Evolutionary conservation across 2,888 invertebrate species (phyloP).

Genomic region (Parnassius apollo): DNA sequence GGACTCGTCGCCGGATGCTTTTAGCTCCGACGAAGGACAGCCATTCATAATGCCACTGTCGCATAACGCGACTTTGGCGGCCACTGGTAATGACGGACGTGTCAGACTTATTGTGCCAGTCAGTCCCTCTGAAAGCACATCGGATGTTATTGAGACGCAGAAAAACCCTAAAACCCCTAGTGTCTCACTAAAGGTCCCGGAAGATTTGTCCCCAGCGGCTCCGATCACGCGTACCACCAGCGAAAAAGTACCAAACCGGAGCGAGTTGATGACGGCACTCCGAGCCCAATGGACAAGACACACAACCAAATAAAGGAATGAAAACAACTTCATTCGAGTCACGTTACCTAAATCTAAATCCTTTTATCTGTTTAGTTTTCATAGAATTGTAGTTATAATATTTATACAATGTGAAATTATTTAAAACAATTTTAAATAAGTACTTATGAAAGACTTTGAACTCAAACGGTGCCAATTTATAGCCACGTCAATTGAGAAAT

Average conservation of each 20-base stretch:
- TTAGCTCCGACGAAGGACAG: slow-evolving; percentile 65
- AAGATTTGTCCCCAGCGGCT: slow-evolving; percentile 78
- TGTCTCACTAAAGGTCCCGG: slow-evolving; percentile 77
- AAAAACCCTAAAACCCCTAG: slow-evolving; percentile 47
- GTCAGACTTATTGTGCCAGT: slow-evolving; percentile 84
- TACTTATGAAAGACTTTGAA: slow-evolving; percentile 6
- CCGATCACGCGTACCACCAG: slow-evolving; percentile 90
- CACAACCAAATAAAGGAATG: slow-evolving; percentile 86
- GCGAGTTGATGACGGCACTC: slow-evolving; percentile 91
- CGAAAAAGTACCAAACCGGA: slow-evolving; percentile 92
- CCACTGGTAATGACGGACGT: slow-evolving; percentile 82
- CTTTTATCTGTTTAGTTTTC: slow-evolving; percentile 37
- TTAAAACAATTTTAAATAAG: slow-evolving; percentile 5
- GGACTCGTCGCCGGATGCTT: slow-evolving; percentile 57
- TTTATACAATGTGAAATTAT: slow-evolving; percentile 7
- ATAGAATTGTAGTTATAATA: slow-evolving; percentile 23
- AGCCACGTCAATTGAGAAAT: neutral
- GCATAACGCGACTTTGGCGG: slow-evolving; percentile 82
- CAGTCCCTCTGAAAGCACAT: slow-evolving; percentile 68
- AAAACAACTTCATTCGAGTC: slow-evolving; percentile 39
- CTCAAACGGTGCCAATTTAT: slow-evolving; percentile 16
- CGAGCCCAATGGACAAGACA: slow-evolving; percentile 92
- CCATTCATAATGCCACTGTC: slow-evolving; percentile 86
- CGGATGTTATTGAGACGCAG: slow-evolving; percentile 53
- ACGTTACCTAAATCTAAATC: slow-evolving; percentile 42